Percentiles rank a stretch among this genome's conserved stretches.
phyloP scores from a whole-genome alignment of 30 jellyfish, hydroid and myxozoan species.

The Chrysaora quinquecirrha region DNA sequence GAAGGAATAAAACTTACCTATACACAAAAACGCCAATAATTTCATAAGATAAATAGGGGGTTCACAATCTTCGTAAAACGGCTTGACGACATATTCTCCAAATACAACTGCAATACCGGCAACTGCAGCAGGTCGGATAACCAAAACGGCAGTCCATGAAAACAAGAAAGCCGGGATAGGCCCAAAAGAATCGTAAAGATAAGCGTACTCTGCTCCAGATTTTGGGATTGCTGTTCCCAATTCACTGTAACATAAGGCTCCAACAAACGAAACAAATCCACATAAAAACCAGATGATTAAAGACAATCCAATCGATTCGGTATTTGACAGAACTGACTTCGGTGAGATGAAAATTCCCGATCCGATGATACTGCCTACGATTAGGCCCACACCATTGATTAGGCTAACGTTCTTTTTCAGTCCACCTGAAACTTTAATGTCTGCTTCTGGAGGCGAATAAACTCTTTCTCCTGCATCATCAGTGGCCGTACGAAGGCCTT shows the following conservation, averaged over 20 bases:
- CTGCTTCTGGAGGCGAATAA: slow-evolving; percentile 67
- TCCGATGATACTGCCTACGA: slow-evolving; percentile 90
- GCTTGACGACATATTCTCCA: slow-evolving; percentile 76
- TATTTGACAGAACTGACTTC: slow-evolving; percentile 42
- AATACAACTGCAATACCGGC: slow-evolving; percentile 80
- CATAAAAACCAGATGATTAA: slow-evolving; percentile 74
- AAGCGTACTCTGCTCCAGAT: slow-evolving; percentile 86
- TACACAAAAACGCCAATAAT: slow-evolving; percentile 79
- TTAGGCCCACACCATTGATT: slow-evolving; percentile 79
- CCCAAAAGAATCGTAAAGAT: slow-evolving; percentile 67
- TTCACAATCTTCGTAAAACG: slow-evolving; percentile 73
- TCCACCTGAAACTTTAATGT: slow-evolving; percentile 42
- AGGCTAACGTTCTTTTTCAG: slow-evolving; percentile 70
- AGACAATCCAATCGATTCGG: slow-evolving; percentile 79
- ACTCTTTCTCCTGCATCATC: slow-evolving; percentile 64
- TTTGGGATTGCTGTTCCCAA: slow-evolving; percentile 78
- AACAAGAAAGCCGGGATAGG: slow-evolving; percentile 83
- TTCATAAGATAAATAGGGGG: slow-evolving; percentile 80
- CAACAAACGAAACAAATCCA: slow-evolving; percentile 70
- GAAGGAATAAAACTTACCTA: slow-evolving; percentile 48
- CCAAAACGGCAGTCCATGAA: slow-evolving; percentile 88
- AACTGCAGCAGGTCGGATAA: slow-evolving; percentile 85
- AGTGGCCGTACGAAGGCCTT: slow-evolving; percentile 72
- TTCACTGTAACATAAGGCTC: slow-evolving; percentile 86
- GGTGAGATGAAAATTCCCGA: slow-evolving; percentile 88